Evolutionary conservation across 2,113 vertebrate species (phyloP).

Genomic region (Ochotona curzoniae): DNA sequence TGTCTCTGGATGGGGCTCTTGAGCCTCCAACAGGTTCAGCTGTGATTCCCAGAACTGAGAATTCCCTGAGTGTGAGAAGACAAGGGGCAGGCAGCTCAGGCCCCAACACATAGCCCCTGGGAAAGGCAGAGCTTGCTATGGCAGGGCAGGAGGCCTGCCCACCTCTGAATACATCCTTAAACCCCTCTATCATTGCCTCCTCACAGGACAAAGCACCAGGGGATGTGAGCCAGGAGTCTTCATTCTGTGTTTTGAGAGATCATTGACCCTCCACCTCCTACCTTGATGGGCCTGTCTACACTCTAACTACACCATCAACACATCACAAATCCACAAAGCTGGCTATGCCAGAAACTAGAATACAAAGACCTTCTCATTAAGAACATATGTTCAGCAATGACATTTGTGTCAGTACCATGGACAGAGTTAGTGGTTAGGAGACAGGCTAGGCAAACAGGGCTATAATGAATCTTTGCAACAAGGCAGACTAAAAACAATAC

Average conservation of each 20-base stretch:
- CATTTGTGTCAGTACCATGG: slow-evolving; percentile 19
- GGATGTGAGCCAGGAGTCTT: background rate
- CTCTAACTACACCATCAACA: slow-evolving; percentile 36
- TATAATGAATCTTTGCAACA: background rate
- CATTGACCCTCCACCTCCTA: slow-evolving; percentile 48
- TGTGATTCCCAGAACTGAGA: background rate
- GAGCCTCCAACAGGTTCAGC: background rate
- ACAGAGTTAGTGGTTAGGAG: background rate
- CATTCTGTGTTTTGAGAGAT: slow-evolving; percentile 47
- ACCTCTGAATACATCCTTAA: slow-evolving; percentile 24
- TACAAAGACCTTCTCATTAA: background rate
- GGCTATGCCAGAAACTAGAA: background rate
- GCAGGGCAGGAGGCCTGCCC: background rate
- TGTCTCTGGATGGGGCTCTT: fast-evolving
- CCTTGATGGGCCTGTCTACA: background rate
- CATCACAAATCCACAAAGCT: background rate
- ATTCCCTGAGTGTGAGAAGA: background rate
- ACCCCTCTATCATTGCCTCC: background rate
- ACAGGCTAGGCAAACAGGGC: background rate
- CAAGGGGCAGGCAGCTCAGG: fast-evolving
- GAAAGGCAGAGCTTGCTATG: background rate
- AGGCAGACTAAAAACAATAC: background rate
- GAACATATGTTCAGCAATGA: background rate
- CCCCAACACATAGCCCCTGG: fast-evolving
- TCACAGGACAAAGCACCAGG: slow-evolving; percentile 21